phyloP scores from a whole-genome alignment of 2,113 vertebrate genomes.

The Lota lota region DNA sequence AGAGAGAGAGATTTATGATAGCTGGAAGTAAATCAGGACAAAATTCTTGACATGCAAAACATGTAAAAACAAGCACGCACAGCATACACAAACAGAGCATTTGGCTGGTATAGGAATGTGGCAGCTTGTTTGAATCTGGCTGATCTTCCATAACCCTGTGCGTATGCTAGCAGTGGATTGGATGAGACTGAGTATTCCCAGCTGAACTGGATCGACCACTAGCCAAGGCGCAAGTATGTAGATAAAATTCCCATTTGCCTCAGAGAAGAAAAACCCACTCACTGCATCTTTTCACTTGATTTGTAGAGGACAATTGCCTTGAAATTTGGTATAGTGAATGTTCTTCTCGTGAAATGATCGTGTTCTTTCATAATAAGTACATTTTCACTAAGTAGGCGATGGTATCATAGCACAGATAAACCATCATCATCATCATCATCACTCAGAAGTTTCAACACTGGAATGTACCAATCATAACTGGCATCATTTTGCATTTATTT shows the following conservation, averaged over 20 bases:
- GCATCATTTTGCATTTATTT: too few species aligned
- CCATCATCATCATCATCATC: too few species aligned
- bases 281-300: neutral
- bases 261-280: neutral
- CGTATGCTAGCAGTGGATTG: neutral
- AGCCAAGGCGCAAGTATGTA: neutral
- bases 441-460: too few species aligned
- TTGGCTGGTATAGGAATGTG: neutral
- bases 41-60: neutral
- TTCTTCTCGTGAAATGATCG: too few species aligned
- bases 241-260: neutral
- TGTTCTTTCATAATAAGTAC: too few species aligned
- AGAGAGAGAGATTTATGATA: too few species aligned
- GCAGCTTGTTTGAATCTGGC: neutral
- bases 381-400: too few species aligned
- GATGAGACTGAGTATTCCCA: neutral
- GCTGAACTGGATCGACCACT: neutral
- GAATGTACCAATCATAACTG: too few species aligned
- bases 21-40: too few species aligned
- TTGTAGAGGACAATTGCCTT: too few species aligned
- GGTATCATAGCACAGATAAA: too few species aligned
- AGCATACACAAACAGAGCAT: neutral
- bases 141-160: neutral
- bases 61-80: neutral
- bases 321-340: too few species aligned